Evolutionary conservation across 2,888 invertebrate species (phyloP).

Genomic region (Drosophila paramelanica): DNA sequence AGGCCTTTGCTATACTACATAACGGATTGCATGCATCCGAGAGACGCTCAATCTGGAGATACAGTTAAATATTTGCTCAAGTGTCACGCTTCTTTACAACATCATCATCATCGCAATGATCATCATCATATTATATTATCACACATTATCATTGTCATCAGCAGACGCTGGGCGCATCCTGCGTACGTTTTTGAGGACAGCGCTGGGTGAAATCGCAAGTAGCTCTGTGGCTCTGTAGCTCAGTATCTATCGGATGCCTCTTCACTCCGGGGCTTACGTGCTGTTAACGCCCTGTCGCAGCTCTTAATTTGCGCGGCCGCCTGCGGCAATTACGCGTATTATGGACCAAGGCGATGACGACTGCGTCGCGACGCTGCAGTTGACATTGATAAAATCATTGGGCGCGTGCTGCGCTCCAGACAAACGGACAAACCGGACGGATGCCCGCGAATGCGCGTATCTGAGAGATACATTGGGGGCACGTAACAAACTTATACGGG

Average conservation of each 20-base stretch:
- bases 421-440: constrained; percentile 4
- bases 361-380: constrained; percentile 47
- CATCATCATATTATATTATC: constrained; percentile 41
- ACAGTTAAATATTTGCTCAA: constrained; percentile 75
- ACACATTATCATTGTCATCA: constrained; percentile 54
- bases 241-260: constrained; percentile 53
- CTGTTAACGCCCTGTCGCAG: constrained; percentile 67
- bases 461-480: constrained; percentile 14
- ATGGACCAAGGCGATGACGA: constrained; percentile 35
- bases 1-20: constrained; percentile 30
- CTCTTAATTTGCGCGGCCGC: constrained; percentile 47
- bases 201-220: constrained; percentile 62
- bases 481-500: constrained; percentile 35
- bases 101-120: constrained; percentile 48
- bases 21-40: constrained; percentile 56
- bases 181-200: constrained; percentile 80
- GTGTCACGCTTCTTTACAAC: constrained; percentile 77
- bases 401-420: constrained; percentile 68
- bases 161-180: constrained; percentile 51
- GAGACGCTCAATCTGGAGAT: constrained; percentile 47
- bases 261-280: constrained; percentile 57
- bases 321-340: constrained; percentile 58
- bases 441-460: constrained; percentile 23
- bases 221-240: neutral
- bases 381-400: constrained; percentile 80